A percentile compares a stretch with the other conserved stretches of the same genome.
Evolutionary conservation across 2,113 vertebrate genomes (phyloP).

Genomic region (Recurvirostra avosetta): DNA sequence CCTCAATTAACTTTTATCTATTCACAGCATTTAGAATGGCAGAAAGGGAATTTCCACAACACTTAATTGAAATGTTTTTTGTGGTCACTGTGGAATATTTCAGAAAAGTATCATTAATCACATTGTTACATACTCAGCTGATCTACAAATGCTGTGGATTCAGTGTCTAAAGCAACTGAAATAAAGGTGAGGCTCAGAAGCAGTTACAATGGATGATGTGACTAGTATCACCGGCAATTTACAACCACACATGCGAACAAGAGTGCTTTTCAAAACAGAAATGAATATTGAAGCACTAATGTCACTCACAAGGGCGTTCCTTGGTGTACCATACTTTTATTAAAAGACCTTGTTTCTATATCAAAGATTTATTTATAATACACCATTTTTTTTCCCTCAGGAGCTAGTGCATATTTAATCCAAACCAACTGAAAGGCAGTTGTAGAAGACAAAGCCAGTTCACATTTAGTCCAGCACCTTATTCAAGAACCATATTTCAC

Average conservation of each 20-base stretch:
- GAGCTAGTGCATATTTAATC: background rate
- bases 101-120: conserved; percentile 32
- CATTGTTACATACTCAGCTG: background rate
- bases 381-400: background rate
- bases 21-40: background rate
- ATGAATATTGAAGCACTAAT: background rate
- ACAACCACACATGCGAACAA: background rate
- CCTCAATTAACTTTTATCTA: conserved; percentile 14
- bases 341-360: background rate
- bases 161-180: background rate
- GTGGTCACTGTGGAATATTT: background rate
- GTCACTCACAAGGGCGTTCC: background rate
- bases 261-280: background rate
- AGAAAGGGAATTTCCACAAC: conserved; percentile 1
- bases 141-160: background rate
- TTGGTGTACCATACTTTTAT: background rate
- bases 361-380: background rate
- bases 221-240: background rate
- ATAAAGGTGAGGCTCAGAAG: background rate
- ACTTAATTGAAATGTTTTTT: background rate
- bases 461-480: background rate
- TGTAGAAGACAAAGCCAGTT: background rate
- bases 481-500: background rate
- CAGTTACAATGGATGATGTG: background rate
- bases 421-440: background rate